Conservation (phyloP, 1,140 invertebrate species). For the Drosophila elegans region DNA sequence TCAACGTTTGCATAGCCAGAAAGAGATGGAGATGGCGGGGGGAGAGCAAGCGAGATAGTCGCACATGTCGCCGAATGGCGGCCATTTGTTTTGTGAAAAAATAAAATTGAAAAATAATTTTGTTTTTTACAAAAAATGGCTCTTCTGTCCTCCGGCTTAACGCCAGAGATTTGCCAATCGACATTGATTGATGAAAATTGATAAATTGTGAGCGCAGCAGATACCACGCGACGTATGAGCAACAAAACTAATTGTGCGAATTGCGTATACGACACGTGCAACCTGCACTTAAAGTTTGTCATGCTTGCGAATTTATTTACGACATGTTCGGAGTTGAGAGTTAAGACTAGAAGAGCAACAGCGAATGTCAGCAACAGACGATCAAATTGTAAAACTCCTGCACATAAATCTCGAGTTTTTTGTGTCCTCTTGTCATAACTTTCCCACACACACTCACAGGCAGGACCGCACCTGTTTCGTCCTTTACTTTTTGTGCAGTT, state of each 20-base stretch:
- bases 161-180: constrained; percentile 59
- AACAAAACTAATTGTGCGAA: constrained; percentile 52
- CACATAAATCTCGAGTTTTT: constrained; percentile 75
- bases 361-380: constrained; percentile 71
- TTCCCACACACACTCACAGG: background rate
- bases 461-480: constrained; percentile 55
- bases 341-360: constrained; percentile 51
- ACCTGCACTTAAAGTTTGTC: constrained; percentile 53
- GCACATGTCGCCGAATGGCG: constrained; percentile 48
- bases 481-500: constrained; percentile 51
- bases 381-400: constrained; percentile 76
- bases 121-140: constrained; percentile 15
- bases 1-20: constrained; percentile 39
- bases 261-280: constrained; percentile 58
- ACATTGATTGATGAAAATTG: constrained; percentile 80
- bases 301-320: constrained; percentile 65
- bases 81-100: constrained; percentile 42
- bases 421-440: constrained; percentile 61
- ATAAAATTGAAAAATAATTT: constrained; percentile 47
- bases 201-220: constrained; percentile 54
- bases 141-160: constrained; percentile 23
- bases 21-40: background rate
- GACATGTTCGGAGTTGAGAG: constrained; percentile 14
- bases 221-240: constrained; percentile 20
- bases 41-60: constrained; percentile 1